A percentile compares a stretch with the other conserved stretches of the same genome.
Conservation (phyloP, 2,113 vertebrate genomes). For the Hydrochoerus hydrochaeris region DNA sequence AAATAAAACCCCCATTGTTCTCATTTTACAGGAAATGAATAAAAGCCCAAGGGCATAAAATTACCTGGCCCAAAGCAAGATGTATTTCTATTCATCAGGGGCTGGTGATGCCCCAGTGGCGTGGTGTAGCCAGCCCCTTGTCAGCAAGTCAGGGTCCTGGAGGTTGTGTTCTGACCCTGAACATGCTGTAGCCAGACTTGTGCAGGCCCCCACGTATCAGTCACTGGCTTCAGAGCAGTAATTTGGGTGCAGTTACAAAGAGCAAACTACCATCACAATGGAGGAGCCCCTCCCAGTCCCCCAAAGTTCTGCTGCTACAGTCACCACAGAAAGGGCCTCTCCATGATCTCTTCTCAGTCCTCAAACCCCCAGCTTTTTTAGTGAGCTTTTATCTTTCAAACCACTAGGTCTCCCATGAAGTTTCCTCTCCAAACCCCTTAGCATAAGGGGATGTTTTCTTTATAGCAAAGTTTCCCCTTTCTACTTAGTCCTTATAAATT, state of each 20-base stretch:
- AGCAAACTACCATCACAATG: neutral
- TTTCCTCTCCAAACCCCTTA: neutral
- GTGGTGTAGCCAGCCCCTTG: neutral
- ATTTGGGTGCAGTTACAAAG: neutral
- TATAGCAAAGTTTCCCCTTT: neutral
- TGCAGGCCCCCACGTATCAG: neutral
- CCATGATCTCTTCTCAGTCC: neutral
- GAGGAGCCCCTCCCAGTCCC: neutral
- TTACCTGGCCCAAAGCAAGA: conserved; percentile 9
- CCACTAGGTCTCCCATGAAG: neutral
- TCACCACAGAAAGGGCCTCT: neutral
- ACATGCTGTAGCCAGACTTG: neutral
- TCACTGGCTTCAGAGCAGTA: neutral
- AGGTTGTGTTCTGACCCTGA: neutral
- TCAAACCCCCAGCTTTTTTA: neutral
- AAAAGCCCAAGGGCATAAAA: neutral
- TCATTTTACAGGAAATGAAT: conserved; percentile 14
- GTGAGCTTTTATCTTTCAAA: neutral
- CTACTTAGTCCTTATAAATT: neutral
- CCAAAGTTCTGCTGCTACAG: neutral
- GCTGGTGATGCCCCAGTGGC: neutral
- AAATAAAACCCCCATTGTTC: neutral
- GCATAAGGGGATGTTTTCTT: neutral
- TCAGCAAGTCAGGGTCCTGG: neutral
- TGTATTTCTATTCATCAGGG: neutral